Evolutionary conservation across 1,140 invertebrate species (phyloP).

Genomic region (Maconellicoccus hirsutus): DNA sequence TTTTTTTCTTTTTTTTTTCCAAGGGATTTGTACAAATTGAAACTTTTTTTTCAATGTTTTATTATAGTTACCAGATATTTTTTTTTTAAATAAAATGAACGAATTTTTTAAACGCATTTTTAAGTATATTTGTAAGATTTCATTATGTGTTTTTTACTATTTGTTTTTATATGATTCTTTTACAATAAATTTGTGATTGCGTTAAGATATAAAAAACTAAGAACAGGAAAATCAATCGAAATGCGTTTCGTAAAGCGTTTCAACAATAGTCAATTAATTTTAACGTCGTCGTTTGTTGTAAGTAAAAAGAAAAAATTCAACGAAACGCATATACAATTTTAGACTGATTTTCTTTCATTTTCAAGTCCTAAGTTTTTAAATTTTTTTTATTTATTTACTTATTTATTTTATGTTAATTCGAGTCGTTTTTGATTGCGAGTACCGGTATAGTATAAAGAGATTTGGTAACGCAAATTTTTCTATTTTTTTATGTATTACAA

Average conservation of each 20-base stretch:
- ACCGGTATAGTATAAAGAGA: neutral
- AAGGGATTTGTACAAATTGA: neutral
- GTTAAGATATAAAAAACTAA: neutral
- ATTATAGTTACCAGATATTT: conserved; percentile 6
- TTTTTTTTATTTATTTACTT: neutral
- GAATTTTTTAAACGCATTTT: neutral
- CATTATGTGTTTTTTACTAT: neutral
- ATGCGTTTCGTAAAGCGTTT: neutral
- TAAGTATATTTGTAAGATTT: neutral
- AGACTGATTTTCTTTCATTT: conserved; percentile 5
- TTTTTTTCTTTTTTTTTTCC: neutral
- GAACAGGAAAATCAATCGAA: neutral
- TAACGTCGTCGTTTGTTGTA: neutral
- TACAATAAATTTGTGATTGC: neutral
- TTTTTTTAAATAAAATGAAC: neutral
- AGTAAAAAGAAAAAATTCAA: neutral
- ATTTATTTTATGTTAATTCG: neutral
- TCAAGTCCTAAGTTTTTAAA: neutral
- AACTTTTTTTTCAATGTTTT: neutral
- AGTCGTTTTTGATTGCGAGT: neutral
- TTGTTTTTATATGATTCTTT: neutral
- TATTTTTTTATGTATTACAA: neutral
- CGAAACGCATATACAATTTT: neutral
- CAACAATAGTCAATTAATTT: neutral
- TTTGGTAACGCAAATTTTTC: neutral